Conservation (phyloP, 2,888 invertebrate species). For the Nemotelus nigrinus region DNA sequence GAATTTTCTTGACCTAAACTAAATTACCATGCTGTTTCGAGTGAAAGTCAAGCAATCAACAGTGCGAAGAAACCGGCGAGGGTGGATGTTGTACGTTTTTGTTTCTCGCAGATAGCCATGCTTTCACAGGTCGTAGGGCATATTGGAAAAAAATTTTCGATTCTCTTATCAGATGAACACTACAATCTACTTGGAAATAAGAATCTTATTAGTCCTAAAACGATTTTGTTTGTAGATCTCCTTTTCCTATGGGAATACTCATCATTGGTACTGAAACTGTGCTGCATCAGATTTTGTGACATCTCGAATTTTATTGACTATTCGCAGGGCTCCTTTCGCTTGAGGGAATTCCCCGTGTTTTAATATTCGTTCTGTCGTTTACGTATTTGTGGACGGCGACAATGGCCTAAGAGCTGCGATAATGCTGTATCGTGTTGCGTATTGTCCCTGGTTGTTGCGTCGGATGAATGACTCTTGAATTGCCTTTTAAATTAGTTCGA, state of each 20-base stretch:
- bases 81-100: constrained; percentile 2
- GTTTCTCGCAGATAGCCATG: neutral
- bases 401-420: constrained; percentile 27
- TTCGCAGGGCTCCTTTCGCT: constrained; percentile 25
- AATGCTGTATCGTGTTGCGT: constrained; percentile 20
- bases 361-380: neutral
- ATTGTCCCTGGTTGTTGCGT: constrained; percentile 43
- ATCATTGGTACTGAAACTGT: neutral
- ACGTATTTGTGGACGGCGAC: constrained; percentile 11
- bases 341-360: constrained; percentile 41
- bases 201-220: too few species aligned
- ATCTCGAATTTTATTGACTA: constrained; percentile 39
- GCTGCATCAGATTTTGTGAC: constrained; percentile 21
- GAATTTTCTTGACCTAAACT: constrained; percentile 42
- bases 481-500: constrained; percentile 49
- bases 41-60: constrained; percentile 39
- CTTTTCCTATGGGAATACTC: constrained; percentile 1
- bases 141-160: too few species aligned
- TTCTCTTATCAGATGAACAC: too few species aligned
- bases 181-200: too few species aligned
- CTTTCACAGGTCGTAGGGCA: neutral
- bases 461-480: constrained; percentile 43
- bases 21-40: neutral
- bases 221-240: neutral
- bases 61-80: constrained; percentile 46